Conservation (phyloP, 2,888 invertebrate genomes). For the Entomobrya proxima region DNA sequence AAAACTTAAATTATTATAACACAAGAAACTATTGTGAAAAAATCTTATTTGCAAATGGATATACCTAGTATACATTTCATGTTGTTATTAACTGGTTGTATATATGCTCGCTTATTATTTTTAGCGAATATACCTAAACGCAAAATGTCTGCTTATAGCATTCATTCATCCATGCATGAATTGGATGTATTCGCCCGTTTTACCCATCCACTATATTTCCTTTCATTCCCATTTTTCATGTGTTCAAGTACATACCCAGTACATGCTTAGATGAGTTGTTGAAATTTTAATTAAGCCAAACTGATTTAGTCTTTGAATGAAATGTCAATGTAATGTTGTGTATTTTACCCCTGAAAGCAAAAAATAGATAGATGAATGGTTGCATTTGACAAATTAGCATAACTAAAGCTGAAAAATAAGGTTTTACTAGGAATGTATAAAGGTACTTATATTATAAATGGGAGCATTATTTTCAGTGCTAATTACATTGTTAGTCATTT, state of each 20-base stretch:
- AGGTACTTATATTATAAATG: no score
- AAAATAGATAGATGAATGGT: no score
- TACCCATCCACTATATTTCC: conserved; percentile 11
- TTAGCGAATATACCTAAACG: no score
- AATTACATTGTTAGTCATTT: no score
- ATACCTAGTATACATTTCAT: background rate
- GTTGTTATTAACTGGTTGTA: no score
- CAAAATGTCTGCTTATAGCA: background rate
- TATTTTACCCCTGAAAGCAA: no score
- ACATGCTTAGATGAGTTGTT: conserved; percentile 43
- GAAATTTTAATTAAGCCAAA: conserved; percentile 66
- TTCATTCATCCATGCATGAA: conserved; percentile 60
- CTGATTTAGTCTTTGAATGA: conserved; percentile 38
- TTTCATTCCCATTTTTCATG: conserved; percentile 3
- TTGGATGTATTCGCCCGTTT: conserved; percentile 54
- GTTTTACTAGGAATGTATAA: no score
- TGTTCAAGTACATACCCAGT: no score
- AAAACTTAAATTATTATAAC: conserved; percentile 40
- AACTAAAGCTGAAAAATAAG: no score
- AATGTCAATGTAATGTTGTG: background rate
- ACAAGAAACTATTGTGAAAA: background rate
- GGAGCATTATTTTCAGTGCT: no score
- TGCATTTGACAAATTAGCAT: no score
- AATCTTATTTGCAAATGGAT: background rate
- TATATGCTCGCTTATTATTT: no score